These are phyloP conservation scores for Pterobdella sp. DNA, from an alignment of 2,888 invertebrate genomes.

Conservation along the genomic window DNA sequence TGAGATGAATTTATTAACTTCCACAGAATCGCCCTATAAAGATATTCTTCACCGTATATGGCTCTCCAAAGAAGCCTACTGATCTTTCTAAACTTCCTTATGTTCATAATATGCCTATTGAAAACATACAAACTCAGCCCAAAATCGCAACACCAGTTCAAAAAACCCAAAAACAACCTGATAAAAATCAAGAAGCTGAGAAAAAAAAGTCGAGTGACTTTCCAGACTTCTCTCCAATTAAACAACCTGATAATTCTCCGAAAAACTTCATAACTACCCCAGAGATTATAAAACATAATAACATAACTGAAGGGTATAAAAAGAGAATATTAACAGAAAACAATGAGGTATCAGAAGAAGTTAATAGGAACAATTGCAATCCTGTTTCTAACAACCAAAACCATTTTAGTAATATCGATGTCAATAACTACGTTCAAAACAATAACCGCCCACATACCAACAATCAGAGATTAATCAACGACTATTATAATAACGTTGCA, in stretches of 20 bases:
- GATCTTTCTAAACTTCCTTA: background rate
- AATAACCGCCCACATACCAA: background rate
- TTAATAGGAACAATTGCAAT: background rate
- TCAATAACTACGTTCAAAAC: background rate
- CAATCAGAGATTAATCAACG: background rate
- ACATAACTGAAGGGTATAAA: background rate
- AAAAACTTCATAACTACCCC: background rate
- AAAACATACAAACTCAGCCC: background rate
- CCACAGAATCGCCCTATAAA: constrained; percentile 9
- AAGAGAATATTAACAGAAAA: background rate
- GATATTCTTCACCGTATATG: background rate
- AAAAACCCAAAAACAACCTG: background rate
- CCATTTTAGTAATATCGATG: background rate
- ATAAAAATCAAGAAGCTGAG: background rate
- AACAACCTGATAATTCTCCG: background rate
- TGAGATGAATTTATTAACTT: background rate
- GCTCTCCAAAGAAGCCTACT: background rate
- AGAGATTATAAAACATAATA: background rate
- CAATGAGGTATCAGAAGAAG: background rate
- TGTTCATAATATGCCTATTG: too few species aligned
- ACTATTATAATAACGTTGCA: background rate
- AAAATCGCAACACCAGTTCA: background rate
- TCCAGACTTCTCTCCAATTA: background rate
- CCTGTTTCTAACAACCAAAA: background rate
- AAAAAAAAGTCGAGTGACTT: background rate